Evolutionary conservation across 2,797 vertebrate genomes (phyloP), one percentile per base, ranked within the genome.

Genomic region (Darevskia nairensis): DNA sequence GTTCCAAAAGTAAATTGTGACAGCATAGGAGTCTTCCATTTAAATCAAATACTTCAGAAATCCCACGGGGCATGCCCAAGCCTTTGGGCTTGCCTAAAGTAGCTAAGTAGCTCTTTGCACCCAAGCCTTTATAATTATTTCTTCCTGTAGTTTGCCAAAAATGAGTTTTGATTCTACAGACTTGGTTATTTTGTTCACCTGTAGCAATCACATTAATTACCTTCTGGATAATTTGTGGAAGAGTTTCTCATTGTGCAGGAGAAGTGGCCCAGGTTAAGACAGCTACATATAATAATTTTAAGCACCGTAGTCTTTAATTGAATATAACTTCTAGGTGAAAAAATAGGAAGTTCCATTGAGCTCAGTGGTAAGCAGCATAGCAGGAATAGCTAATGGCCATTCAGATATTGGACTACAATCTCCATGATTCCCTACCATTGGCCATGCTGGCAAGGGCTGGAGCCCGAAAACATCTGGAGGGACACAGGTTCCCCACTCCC

Each of bases 41-140:
- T 6, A 46, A 77, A 78, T 2, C 17, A 55, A 7, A 32, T 41
- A 39, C 39, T 23, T n/a, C 29, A 69, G 17, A 72, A 84, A 76
- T 44, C 55, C 17, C 50, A 27, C 2, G 46, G 32, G 39, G 39
- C 72, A 39, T 55, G 2, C 46, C 29, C 11, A 27, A 66, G 17
- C 17, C 17, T 61, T 64, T 64, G 79, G 39, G 35, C 61, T 41
- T 41, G 80, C n/a, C 68, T 25, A 74, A 35, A 78, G 32, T 50
- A 15, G 50, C 13, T 50, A 50, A 50, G 50, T 13, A 78, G 17
- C 29, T 78, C 29, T 50, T 85, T 84, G 27, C 1, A 86, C 78
- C 75, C 29, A 77, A 78, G 11, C 21, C 84, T 46, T 78, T 29
- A n/a, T 78, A 85, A 85, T 85, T 66, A 23, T 66, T 32, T 68